Base-by-base conservation (phyloP, 2,113 vertebrate genomes). In the Ceyx melanurus region DNA sequence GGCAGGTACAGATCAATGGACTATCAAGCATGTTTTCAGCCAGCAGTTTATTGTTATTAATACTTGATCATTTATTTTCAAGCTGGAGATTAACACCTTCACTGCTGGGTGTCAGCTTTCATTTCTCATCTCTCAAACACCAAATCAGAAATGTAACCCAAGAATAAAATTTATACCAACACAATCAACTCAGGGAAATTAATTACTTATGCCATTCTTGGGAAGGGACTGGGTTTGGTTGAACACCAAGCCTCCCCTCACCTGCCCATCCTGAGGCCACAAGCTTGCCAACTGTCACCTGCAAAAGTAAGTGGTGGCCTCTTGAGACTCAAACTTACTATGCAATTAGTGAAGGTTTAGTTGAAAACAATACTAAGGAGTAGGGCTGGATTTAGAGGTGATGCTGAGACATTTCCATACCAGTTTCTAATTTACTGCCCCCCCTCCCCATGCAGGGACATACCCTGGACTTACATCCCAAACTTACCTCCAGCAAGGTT, bases 1-100 rank as follows among this genome's bases (percentile, higher is more conserved):
- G 93, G 83, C 90, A 95, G 80, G 42, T 50, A 86, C 76, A 91
- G 94, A 95, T 95, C 94, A 95, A 96, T 92, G 92, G 57, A 66
- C 86, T 93, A 90, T 80, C 90, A 93, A 78, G 82, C 21, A 54
- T 26, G 46, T 62, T 93, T 96, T 81, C 81, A 94, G 83, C 48
- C 60, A 89, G 88, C 67, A 73, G 48, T 31, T 90, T 95, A 73
- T 86, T 91, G 82, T 93, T 93, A 94, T 95, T 91, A 96, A 96
- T 94, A 88, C 54, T 90, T 51, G 10, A 51, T 51, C 50, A 51
- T 51, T 51, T 26, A 6, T 51, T 51, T 51, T 51, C 7, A 51
- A 51, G 25, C 25, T 13, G 50, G 50, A 26, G 50, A 51, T 51
- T 26, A 51, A 51, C 50, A 51, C 58, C 35, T 79, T 92, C 58